Evolutionary conservation across 2,113 vertebrate genomes (phyloP), one percentile per base, ranked within the genome.

Genomic region (Anhinga rufa): DNA sequence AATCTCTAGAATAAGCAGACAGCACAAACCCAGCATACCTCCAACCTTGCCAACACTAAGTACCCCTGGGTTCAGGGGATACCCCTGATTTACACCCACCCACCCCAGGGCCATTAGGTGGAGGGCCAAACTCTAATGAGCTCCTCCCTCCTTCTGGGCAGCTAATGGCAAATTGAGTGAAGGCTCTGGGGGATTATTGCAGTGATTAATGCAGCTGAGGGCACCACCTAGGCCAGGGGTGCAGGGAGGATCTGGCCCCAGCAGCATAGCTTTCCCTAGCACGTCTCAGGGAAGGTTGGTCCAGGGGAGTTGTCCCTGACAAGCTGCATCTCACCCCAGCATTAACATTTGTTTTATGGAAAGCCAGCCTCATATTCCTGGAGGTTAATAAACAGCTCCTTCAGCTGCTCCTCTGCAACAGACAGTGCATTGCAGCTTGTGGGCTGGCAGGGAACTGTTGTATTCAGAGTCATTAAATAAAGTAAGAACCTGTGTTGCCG

Each of bases 31-130:
- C 57, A 90, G 1, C 18, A 24, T 4, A 2, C 8, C 17, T 24
- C 25, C 17, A 29, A 4, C 12, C 36, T 25, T 71, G n/a, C 3
- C 34, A 18, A 20, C 4, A 2, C 11, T 2, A 0, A 0, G 6
- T 5, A 6, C 1, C 2, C 3, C 2, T 3, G 0, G 0, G 1
- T 5, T 2, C 6, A 2, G 10, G 6, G 3, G 4, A 32, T 54
- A 5, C 9, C 29, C 40, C 46, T 62, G 46, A 60, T 71, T 90
- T 92, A 66, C 36, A 68, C 10, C 57, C 14, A 0, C 51, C 32
- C 18, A 7, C 5, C 16, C 16, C 17, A n/a, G 14, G 18, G 6
- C 32, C 5, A 1, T 17, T 20, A 24, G 19, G 32, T 34, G 28
- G 16, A 19, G 14, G 10, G 3, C 9, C 49, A 17, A 60, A 28